Percentiles rank a stretch among this genome's conserved stretches.
phyloP scores from a whole-genome alignment of 2,888 invertebrate species.

The Spisula solida region DNA sequence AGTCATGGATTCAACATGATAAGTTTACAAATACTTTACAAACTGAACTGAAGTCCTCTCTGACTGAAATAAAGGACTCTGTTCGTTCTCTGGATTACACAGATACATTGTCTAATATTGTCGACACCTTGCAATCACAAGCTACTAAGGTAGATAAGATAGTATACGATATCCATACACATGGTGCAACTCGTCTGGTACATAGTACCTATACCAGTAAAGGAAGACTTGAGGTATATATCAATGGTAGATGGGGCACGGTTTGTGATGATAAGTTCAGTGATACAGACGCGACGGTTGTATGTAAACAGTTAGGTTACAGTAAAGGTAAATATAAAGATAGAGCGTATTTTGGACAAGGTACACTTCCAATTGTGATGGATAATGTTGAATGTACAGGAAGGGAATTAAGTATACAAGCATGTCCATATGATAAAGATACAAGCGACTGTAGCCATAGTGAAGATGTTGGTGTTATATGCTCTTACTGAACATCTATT shows the following conservation, averaged over 20 bases:
- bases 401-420: background rate
- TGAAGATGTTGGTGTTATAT: too few species aligned
- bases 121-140: background rate
- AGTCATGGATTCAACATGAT: background rate
- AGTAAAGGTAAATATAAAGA: background rate
- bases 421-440: too few species aligned
- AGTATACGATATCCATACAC: background rate
- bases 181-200: background rate
- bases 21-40: background rate
- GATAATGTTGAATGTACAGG: background rate
- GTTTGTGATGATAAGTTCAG: background rate
- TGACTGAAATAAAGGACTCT: background rate
- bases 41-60: background rate
- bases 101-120: background rate
- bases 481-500: too few species aligned
- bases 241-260: background rate
- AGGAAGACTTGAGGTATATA: background rate
- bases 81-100: background rate
- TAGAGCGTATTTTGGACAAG: background rate
- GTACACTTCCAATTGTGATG: background rate
- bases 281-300: background rate
- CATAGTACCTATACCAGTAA: background rate
- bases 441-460: too few species aligned
- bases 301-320: background rate
- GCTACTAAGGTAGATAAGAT: background rate